These are phyloP conservation scores for Lamellibrachia columna DNA, from an alignment of 2,888 invertebrate genomes.

Conservation along the genomic window DNA sequence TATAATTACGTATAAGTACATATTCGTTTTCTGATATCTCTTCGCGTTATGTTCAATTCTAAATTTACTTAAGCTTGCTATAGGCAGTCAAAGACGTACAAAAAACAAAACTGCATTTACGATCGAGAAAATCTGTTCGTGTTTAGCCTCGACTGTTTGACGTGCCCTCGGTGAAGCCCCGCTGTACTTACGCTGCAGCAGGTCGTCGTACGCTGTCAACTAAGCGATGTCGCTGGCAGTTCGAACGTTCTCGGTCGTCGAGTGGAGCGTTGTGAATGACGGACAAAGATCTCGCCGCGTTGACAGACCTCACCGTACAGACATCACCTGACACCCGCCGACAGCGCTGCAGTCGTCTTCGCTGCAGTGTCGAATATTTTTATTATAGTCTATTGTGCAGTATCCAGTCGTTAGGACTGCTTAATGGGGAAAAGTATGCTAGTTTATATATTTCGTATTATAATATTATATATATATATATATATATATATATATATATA, in stretches of 20 bases:
- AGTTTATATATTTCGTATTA: neutral
- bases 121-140: too few species aligned
- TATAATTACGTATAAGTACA: too few species aligned
- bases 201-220: neutral
- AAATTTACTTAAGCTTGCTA: too few species aligned
- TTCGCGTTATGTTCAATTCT: too few species aligned
- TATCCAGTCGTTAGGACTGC: neutral
- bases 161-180: neutral
- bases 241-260: neutral
- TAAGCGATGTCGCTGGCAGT: neutral
- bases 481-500: neutral
- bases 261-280: neutral
- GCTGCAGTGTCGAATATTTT: neutral
- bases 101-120: too few species aligned
- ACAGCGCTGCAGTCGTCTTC: neutral
- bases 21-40: too few species aligned
- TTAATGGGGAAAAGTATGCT: neutral
- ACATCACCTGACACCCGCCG: neutral
- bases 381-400: neutral
- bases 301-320: neutral
- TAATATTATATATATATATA: neutral
- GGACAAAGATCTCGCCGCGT: neutral
- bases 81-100: too few species aligned
- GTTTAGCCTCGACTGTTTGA: neutral
- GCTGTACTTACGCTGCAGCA: neutral